Evolutionary conservation across 2,113 vertebrate species (phyloP).

Genomic region (Irena cyanogastra): DNA sequence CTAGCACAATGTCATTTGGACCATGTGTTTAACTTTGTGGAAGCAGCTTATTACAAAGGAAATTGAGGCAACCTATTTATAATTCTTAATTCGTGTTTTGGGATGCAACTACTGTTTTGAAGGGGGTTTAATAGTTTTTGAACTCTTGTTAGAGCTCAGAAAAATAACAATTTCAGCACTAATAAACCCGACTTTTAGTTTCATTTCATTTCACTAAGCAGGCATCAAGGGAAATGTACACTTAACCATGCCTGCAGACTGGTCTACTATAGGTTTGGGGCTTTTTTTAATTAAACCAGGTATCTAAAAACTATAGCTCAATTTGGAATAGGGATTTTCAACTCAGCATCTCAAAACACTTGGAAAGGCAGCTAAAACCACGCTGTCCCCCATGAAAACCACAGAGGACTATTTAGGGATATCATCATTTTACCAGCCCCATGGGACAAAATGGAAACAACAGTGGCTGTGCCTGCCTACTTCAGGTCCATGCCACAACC

Average conservation of each 20-base stretch:
- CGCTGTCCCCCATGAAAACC: background rate
- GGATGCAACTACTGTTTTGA: background rate
- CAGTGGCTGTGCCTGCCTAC: background rate
- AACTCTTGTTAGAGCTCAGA: background rate
- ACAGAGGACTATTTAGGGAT: background rate
- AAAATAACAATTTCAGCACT: background rate
- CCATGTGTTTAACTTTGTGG: background rate
- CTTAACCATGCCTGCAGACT: background rate
- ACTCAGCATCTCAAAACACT: background rate
- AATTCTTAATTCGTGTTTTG: constrained; percentile 29
- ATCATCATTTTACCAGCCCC: background rate
- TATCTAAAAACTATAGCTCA: background rate
- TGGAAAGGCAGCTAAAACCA: background rate
- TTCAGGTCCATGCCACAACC: background rate
- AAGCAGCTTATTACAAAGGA: background rate
- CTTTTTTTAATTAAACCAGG: background rate
- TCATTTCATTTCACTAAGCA: background rate
- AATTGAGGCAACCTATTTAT: constrained; percentile 9
- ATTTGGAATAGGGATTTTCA: background rate
- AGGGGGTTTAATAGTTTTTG: background rate
- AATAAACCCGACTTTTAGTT: background rate
- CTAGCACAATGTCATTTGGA: background rate
- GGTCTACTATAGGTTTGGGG: accelerated
- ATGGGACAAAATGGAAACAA: background rate
- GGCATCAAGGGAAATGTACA: background rate